Percentiles rank a stretch among this genome's conserved stretches.
Conservation (phyloP, 1,140 invertebrate species). For the Drosophila pachea region DNA sequence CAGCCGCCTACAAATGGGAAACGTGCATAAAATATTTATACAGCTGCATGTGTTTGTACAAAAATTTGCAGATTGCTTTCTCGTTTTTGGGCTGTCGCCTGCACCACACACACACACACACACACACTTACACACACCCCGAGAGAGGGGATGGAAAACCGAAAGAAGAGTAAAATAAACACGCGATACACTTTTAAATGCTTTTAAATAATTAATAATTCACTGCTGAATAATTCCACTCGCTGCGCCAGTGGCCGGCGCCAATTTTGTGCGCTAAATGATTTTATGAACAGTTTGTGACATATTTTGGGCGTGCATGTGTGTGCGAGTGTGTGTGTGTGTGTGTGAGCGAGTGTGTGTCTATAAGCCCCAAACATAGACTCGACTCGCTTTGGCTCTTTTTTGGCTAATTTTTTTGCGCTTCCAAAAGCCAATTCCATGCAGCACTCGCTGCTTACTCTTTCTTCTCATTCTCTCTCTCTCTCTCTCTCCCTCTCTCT, state of each 20-base stretch:
- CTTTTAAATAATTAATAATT: slow-evolving; percentile 62
- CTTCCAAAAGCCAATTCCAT: slow-evolving; percentile 28
- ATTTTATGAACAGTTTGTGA: slow-evolving; percentile 64
- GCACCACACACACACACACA: too few relatives aligned
- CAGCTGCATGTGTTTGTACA: slow-evolving; percentile 12
- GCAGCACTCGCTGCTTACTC: slow-evolving; percentile 4
- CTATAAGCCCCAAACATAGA: slow-evolving; percentile 13
- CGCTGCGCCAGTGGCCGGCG: slow-evolving; percentile 25
- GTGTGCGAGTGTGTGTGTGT: too few relatives aligned
- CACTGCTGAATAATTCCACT: slow-evolving; percentile 50
- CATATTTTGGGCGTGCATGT: too few relatives aligned
- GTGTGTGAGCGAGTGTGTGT: too few relatives aligned
- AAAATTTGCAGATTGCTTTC: slow-evolving; percentile 33
- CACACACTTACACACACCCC: too few relatives aligned
- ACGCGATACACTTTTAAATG: slow-evolving; percentile 57
- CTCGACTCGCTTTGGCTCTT: slow-evolving; percentile 34
- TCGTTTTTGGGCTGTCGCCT: slow-evolving; percentile 39
- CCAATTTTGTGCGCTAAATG: slow-evolving; percentile 55
- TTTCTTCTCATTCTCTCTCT: not conserved
- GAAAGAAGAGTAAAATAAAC: slow-evolving; percentile 31
- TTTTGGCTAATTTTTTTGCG: slow-evolving; percentile 35
- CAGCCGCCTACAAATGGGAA: slow-evolving; percentile 47
- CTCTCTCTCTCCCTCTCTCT: too few relatives aligned
- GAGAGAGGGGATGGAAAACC: not conserved
- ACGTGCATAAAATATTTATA: slow-evolving; percentile 53